Base-by-base conservation (phyloP, 2,113 vertebrate genomes). In the Cettia cetti region DNA sequence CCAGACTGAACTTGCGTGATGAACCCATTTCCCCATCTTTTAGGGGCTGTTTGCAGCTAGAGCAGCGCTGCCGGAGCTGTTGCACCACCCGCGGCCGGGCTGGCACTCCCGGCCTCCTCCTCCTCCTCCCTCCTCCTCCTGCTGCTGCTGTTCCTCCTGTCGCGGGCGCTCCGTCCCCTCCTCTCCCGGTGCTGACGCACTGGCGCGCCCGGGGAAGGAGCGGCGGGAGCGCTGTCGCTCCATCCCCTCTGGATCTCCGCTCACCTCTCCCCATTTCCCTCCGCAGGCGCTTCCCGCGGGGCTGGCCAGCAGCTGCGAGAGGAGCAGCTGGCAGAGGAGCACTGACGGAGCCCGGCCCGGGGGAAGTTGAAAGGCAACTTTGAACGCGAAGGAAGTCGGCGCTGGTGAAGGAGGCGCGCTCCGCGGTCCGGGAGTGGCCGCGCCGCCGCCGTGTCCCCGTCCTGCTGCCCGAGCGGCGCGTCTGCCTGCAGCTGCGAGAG, bases 1-100 rank as follows among this genome's bases (percentile, higher is more conserved):
- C 17, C 4, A 35, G 39, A 4, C 57, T 24, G 60, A 33, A 14
- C 26, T 26, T 4, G 1, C 4, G 5, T 0, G 5, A 9, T 27
- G 2, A 14, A 21, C 37, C 22, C 52, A 15, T 47, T 50, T 20
- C 18, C 15, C 17, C 19, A 4, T 23, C 3, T 20, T 71, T 33
- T 4, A 4, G 47, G 31, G 2, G 39, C 30, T 44, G 6, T 53
- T 69, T 20, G 28, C 68, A 13, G 61, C 15, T 4, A 17, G 53
- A 53, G 33, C 80, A 10, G 74, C 57, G 9, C 78, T 24, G 39
- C 50, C 7, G 4, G 11, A 69, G 10, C 21, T 31, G 23, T 56
- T 70, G 53, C 40, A 24, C 42, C 27, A 17, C 21, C 53, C 40
- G 21, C 39, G 23, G 60, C 85, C 7, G 19, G 40, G 65, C 91